These are phyloP conservation scores for Thecophora atra DNA, from an alignment of 2,888 invertebrate genomes.

Conservation along the genomic window DNA sequence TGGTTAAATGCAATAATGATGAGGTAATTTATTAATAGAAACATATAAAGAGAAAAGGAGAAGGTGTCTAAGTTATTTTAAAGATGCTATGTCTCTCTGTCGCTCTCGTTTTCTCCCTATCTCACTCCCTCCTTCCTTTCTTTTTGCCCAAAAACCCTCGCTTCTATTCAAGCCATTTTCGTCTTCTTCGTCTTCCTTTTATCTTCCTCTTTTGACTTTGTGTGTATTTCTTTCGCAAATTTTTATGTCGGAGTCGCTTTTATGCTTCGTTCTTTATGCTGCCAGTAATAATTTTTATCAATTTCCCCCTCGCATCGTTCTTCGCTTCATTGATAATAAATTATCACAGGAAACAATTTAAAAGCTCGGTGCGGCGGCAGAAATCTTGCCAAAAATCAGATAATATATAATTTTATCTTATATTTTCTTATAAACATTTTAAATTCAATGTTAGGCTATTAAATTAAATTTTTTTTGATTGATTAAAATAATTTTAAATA, in stretches of 20 bases:
- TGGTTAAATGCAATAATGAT: not conserved
- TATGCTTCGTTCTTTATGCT: not conserved
- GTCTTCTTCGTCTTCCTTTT: not conserved
- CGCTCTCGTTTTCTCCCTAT: conserved; percentile 1
- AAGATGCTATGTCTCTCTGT: not conserved
- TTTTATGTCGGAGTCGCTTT: not conserved
- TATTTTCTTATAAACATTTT: no score
- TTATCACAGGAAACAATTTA: not conserved
- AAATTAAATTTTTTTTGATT: not conserved
- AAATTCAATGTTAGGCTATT: not conserved
- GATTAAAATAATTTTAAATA: not conserved
- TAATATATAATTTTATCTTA: no score
- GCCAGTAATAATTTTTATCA: not conserved
- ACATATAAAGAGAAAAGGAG: not conserved
- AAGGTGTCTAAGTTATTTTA: not conserved
- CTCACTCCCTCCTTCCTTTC: conserved; percentile 6
- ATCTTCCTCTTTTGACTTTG: not conserved
- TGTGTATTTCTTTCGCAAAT: not conserved
- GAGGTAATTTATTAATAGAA: no score
- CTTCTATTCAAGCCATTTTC: not conserved
- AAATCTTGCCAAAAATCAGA: no score
- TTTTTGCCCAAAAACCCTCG: conserved; percentile 21
- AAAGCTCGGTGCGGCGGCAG: not conserved
- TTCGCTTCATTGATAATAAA: not conserved
- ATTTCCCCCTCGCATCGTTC: not conserved